Evolutionary conservation across 2,888 invertebrate genomes (phyloP), one percentile per base, ranked within the genome.

Genomic region (Panorpa germanica): DNA sequence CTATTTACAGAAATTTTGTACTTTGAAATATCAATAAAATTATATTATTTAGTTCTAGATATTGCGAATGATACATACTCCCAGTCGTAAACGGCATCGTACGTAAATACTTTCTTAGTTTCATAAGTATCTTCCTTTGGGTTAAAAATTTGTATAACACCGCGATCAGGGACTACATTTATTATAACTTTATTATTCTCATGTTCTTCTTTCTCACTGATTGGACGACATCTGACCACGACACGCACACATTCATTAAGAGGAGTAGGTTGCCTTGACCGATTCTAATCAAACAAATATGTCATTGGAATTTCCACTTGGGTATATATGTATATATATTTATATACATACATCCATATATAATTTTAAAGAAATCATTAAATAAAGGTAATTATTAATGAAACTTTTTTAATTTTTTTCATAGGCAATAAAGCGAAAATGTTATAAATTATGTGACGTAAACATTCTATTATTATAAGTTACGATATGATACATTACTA

Each of bases 41-140:
- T 6, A 20, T 13, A 25, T 9, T 33, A 8, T 15, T 14, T 18
- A 4, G 10, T 18, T 19, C 16, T 6, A 11, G 12, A 25, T 11
- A n/a, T 26, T 6, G 2, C n/a, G 11, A 15, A 23, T 11, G 30
- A 20, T 30, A 52, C 61, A 57, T 52, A 73, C 63, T 65, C 63
- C 63, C 70, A 69, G 59, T 93, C 93, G 60, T 95, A 98, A 5
- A 95, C 93, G 18, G 91, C 82, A 58, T 98, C 98, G 60, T 93
- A 98, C 2, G 95, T 93, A 59, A 96, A 98, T 39, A 80, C 70
- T 57, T 95, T 95, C 40, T 83, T 82, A 46, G 72, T 71, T 29
- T 78, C 80, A 45, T 65, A 61, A 13, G 62, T 64, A 29, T 63
- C 63, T 21, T 70, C 69, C 39, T 78, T 77, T 21, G 82, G 82